Conservation (phyloP, 1,140 invertebrate genomes). For the Hycleus cichorii region DNA sequence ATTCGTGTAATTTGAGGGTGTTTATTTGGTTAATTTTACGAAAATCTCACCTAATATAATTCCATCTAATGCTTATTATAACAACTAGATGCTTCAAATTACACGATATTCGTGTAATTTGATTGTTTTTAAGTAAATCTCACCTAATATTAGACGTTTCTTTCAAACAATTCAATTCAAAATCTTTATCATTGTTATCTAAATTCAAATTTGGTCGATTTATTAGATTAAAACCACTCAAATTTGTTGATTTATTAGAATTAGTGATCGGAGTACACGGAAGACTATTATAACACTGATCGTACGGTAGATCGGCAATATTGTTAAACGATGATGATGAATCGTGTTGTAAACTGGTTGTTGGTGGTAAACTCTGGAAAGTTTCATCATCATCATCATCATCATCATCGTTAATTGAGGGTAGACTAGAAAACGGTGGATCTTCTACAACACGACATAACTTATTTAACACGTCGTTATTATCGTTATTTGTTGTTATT, state of each 20-base stretch:
- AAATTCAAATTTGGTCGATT: constrained; percentile 20
- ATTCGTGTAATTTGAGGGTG: too few relatives aligned
- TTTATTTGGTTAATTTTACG: too few relatives aligned
- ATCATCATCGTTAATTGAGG: constrained; percentile 12
- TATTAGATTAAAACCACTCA: constrained; percentile 21
- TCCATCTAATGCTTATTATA: too few relatives aligned
- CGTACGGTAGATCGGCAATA: constrained; percentile 29
- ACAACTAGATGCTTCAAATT: too few relatives aligned
- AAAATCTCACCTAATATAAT: too few relatives aligned
- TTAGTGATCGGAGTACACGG: neutral
- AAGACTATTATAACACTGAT: constrained; percentile 9
- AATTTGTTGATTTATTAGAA: neutral
- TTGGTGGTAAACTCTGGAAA: constrained; percentile 25
- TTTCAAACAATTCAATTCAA: constrained; percentile 30
- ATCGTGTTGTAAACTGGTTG: constrained; percentile 19
- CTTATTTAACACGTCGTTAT: constrained; percentile 40
- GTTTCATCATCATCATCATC: constrained; percentile 13
- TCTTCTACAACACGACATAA: constrained; percentile 24
- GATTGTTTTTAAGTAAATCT: neutral
- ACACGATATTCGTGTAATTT: too few relatives aligned
- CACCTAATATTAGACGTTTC: constrained; percentile 20
- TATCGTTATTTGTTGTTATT: constrained; percentile 29
- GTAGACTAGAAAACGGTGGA: constrained; percentile 25
- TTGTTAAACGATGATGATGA: constrained; percentile 28
- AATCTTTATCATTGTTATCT: constrained; percentile 12